A percentile compares a stretch with the other conserved stretches of the same genome.
Evolutionary conservation across 64 coral and sea anemone species (phyloP).

Genomic region (Hydrozoanthus tunicans): DNA sequence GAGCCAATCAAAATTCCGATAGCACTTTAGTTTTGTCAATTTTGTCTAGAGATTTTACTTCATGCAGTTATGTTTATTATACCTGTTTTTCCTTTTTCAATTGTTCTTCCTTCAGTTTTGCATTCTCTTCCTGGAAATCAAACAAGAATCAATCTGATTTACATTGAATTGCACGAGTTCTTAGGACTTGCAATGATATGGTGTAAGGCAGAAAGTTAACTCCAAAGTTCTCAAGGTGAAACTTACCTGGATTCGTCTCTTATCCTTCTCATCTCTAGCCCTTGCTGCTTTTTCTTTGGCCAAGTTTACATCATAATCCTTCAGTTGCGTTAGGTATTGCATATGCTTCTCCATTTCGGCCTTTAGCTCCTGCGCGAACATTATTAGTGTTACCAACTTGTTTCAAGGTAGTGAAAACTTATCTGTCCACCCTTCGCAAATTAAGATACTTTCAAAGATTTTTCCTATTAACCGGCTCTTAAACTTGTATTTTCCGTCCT

Average conservation of each 20-base stretch:
- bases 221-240: not conserved
- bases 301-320: conserved; percentile 70
- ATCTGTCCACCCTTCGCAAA: not conserved
- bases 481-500: too few relatives aligned
- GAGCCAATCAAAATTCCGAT: too few relatives aligned
- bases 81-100: not conserved
- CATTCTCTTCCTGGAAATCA: not conserved
- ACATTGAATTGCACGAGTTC: not conserved
- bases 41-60: too few relatives aligned
- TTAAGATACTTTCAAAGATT: not conserved
- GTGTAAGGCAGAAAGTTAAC: not conserved
- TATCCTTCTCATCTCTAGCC: conserved; percentile 56
- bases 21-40: too few relatives aligned
- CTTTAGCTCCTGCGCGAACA: conserved; percentile 50
- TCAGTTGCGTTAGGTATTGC: conserved; percentile 63
- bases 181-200: not conserved
- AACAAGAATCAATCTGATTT: not conserved
- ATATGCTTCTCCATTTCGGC: conserved; percentile 73
- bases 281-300: conserved; percentile 61
- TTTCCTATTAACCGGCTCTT: not conserved
- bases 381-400: not conserved
- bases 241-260: conserved; percentile 57
- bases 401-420: not conserved
- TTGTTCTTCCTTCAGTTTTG: not conserved
- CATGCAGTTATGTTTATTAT: not conserved